phyloP scores from a whole-genome alignment of 2,888 invertebrate genomes.

The Idaea straminata region DNA sequence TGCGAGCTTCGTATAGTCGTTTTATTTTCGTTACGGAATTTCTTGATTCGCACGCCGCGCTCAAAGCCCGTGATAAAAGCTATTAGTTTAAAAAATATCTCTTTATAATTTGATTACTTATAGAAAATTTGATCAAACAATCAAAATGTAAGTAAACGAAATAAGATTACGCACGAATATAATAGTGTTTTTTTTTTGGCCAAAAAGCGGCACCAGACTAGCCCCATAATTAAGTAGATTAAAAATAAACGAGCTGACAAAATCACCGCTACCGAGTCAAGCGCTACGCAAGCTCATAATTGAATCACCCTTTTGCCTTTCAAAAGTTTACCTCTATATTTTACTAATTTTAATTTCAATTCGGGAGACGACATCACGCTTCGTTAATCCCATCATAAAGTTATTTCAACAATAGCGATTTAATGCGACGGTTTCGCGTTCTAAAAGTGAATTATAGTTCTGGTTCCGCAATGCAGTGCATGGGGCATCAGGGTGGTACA shows the following conservation, averaged over 20 bases:
- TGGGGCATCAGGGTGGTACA: constrained; percentile 49
- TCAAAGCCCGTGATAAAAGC: too few species aligned
- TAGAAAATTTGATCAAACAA: too few species aligned
- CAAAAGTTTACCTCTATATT: constrained; percentile 25
- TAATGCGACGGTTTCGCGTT: constrained; percentile 64
- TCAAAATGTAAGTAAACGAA: too few species aligned
- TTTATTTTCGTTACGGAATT: too few species aligned
- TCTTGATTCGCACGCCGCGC: too few species aligned
- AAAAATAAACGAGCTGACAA: background rate
- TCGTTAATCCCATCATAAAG: constrained; percentile 64
- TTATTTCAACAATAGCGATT: constrained; percentile 62
- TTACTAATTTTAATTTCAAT: constrained; percentile 29
- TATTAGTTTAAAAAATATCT: too few species aligned
- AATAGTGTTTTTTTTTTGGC: background rate
- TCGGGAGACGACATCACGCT: constrained; percentile 46
- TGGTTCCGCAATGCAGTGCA: constrained; percentile 77
- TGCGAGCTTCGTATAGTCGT: too few species aligned
- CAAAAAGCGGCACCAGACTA: background rate
- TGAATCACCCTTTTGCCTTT: constrained; percentile 18
- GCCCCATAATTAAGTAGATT: background rate
- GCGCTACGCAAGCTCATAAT: background rate
- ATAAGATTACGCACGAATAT: background rate
- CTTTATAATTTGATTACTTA: too few species aligned
- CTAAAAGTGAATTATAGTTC: constrained; percentile 73
- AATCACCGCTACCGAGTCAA: background rate